These are phyloP conservation scores for Rhyacophila brunnea DNA, from an alignment of 1,140 invertebrate genomes.

Conservation along the genomic window DNA sequence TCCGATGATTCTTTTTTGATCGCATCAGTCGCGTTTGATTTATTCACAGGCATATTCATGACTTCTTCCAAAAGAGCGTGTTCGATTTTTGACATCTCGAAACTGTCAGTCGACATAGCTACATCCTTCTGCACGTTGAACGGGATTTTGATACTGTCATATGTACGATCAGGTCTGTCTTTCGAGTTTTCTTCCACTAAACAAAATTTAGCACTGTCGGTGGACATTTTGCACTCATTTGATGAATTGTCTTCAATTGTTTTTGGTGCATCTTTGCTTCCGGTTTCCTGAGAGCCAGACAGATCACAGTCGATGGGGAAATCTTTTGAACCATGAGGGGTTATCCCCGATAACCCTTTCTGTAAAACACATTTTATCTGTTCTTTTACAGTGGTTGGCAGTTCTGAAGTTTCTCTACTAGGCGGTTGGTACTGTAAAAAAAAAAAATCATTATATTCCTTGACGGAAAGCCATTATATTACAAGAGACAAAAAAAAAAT, in stretches of 20 bases:
- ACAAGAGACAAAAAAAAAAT: no score
- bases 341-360: slow-evolving; percentile 30
- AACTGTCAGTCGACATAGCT: slow-evolving; percentile 50
- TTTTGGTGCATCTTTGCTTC: background rate
- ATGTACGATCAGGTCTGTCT: background rate
- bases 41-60: slow-evolving; percentile 8
- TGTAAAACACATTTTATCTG: slow-evolving; percentile 30
- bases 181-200: background rate
- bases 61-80: slow-evolving; percentile 41
- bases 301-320: background rate
- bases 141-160: background rate
- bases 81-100: slow-evolving; percentile 50
- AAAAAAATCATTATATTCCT: no score
- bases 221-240: slow-evolving; percentile 32
- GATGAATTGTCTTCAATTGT: background rate
- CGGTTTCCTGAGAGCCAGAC: background rate
- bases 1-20: background rate
- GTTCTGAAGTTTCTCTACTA: slow-evolving; percentile 18
- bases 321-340: slow-evolving; percentile 1
- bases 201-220: slow-evolving; percentile 35
- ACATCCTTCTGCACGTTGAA: slow-evolving; percentile 12
- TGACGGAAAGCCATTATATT: no score
- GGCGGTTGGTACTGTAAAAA: slow-evolving; percentile 8
- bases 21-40: background rate
- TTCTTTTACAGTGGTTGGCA: slow-evolving; percentile 25